Evolutionary conservation across 1,140 invertebrate species (phyloP), one percentile per base, ranked within the genome.

Genomic region (Watersipora subatra): DNA sequence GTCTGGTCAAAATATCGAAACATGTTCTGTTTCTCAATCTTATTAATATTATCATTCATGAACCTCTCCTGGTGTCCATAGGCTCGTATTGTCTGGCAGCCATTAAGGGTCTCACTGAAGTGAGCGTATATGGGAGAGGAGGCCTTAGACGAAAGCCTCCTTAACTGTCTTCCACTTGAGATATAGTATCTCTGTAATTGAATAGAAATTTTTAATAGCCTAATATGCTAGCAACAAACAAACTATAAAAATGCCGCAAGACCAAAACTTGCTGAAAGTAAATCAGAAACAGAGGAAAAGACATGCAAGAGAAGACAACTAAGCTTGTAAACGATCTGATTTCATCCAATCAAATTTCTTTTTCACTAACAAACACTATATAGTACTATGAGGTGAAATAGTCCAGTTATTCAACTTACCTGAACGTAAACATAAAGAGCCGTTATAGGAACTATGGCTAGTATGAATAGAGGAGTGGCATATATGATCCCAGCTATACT

Each of bases 371-470:
- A n/a, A n/a, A n/a, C n/a, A n/a, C n/a, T n/a, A n/a, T n/a, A n/a
- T n/a, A n/a, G n/a, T n/a, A n/a, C n/a, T n/a, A n/a, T n/a, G n/a
- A n/a, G n/a, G n/a, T n/a, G n/a, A n/a, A n/a, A n/a, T n/a, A n/a
- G n/a, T n/a, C n/a, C n/a, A n/a, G n/a, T n/a, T n/a, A n/a, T n/a
- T n/a, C n/a, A n/a, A n/a, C 72, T 68, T 66, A 81, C 77, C 76
- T 84, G 81, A 7, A 85, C 78, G 56, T 84, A 73, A 65, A 80
- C 80, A 72, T 87, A 87, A 17, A 86, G 67, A 25, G 84, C 64
- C 3, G 71, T 72, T 2, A 85, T 72, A 1, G 86, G 86, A 3
- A 85, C 20, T n/a, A 86, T 75, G 2, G 84, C 81, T 7, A 74
- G 65, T 2, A 81, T 69, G 69, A 87, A 86, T 1, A 81, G 71